Conservation (phyloP, 2,888 invertebrate genomes). For the Apamea monoglypha region DNA sequence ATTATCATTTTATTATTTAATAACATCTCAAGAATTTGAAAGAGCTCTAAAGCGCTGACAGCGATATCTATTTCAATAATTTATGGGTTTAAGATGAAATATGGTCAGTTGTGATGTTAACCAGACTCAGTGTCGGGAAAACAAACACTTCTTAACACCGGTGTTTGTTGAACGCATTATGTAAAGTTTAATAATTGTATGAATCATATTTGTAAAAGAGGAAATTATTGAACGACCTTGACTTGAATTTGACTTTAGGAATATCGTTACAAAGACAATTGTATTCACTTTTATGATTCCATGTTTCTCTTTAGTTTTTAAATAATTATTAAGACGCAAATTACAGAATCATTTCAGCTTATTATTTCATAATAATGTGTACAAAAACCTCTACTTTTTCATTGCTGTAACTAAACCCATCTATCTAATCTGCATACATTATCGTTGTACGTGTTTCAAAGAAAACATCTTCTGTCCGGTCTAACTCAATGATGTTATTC, state of each 20-base stretch:
- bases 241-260: constrained; percentile 16
- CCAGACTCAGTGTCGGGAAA: constrained; percentile 66
- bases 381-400: constrained; percentile 20
- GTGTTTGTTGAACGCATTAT: constrained; percentile 41
- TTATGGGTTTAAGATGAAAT: constrained; percentile 64
- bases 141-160: constrained; percentile 62
- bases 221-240: constrained; percentile 11
- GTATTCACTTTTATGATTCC: background rate
- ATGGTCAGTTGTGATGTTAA: constrained; percentile 65
- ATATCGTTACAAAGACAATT: background rate
- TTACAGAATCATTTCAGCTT: constrained; percentile 8
- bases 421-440: constrained; percentile 55
- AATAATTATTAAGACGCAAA: constrained; percentile 2
- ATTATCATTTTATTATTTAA: background rate
- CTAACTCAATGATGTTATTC: constrained; percentile 37
- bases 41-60: constrained; percentile 16
- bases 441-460: constrained; percentile 55
- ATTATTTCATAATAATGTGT: constrained; percentile 5
- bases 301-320: background rate
- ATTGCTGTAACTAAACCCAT: constrained; percentile 43
- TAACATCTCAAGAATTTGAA: constrained; percentile 6
- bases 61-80: constrained; percentile 58
- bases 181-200: constrained; percentile 37
- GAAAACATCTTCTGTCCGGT: constrained; percentile 40
- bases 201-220: constrained; percentile 52